Evolutionary conservation across 2,888 invertebrate species (phyloP), one percentile per base, ranked within the genome.

Genomic region (Mesochorus sp.): DNA sequence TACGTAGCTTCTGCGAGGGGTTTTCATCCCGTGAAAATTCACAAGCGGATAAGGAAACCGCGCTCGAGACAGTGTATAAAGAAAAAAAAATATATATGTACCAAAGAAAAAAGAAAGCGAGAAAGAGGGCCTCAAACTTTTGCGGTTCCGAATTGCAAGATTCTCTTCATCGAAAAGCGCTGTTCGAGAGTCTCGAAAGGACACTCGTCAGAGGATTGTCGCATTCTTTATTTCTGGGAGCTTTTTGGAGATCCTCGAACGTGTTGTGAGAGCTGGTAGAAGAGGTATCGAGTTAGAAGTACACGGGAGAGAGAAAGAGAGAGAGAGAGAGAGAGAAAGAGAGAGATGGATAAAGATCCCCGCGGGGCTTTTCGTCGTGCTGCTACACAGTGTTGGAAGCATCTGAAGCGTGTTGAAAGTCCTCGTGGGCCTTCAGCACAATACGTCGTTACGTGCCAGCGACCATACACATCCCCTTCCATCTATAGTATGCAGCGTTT

Each of bases 371-470:
- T 67, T 66, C 71, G 66, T 47, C 67, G 67, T 42, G 55, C 24
- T 24, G n/a, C 14, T 8, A 5, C 19, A 47, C n/a, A 64, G 66
- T 34, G 62, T 61, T 44, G 61, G 67, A 68, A 79, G 81, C 61
- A 26, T 71, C 51, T 21, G 59, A 74, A 74, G 62, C 70, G 81
- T 82, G 82, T 84, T 83, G 82, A 81, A 82, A 86, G 83, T 85
- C 84, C 86, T 86, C 82, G 83, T 84, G 85, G 85, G 83, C 84
- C 85, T 84, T 84, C 84, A 53, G 78, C 86, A 89, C 88, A 89
- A 88, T 89, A 88, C 88, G 85, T 89, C 88, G 88, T 88, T 89
- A 88, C 88, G 86, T 81, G 66, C 53, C 26, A 28, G 67, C 75
- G 72, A 71, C 68, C 73, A 64, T 66, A 31, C 57, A 47, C 55